phyloP scores from a whole-genome alignment of 2,888 invertebrate genomes.

The Ctenicera cuprea region DNA sequence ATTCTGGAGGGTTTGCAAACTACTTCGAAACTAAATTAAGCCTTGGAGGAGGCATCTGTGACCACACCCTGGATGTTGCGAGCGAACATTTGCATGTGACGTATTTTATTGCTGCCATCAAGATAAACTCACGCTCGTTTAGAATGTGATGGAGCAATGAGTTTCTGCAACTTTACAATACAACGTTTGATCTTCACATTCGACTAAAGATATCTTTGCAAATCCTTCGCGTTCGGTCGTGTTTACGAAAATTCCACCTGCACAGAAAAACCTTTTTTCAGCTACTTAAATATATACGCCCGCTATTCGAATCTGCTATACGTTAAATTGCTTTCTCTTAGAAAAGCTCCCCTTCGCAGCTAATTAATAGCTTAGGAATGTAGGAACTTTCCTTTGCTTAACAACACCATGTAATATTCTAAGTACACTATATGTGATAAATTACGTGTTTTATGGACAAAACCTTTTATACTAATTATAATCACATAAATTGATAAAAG shows the following conservation, averaged over 20 bases:
- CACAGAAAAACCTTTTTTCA: constrained; percentile 37
- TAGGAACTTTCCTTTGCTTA: constrained; percentile 7
- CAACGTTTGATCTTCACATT: constrained; percentile 55
- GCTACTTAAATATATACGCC: constrained; percentile 35
- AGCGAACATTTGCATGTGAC: constrained; percentile 73
- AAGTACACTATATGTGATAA: too few relatives aligned
- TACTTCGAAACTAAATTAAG: constrained; percentile 73
- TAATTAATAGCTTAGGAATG: constrained; percentile 22
- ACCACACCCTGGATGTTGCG: constrained; percentile 72
- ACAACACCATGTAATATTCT: not conserved
- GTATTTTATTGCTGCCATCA: constrained; percentile 73
- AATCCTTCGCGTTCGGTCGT: constrained; percentile 44
- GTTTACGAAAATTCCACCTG: constrained; percentile 42
- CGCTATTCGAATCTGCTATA: constrained; percentile 16
- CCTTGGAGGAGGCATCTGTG: constrained; percentile 73
- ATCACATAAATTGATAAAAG: too few relatives aligned
- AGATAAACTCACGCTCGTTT: constrained; percentile 65
- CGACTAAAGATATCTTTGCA: constrained; percentile 47
- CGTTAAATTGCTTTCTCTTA: constrained; percentile 30
- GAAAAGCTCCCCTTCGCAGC: not conserved
- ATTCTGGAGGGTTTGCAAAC: constrained; percentile 69
- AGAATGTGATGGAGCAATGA: constrained; percentile 63
- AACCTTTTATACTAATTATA: too few relatives aligned
- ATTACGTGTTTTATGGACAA: too few relatives aligned
- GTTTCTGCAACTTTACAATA: constrained; percentile 62